Evolutionary conservation across 2,888 invertebrate genomes (phyloP), one percentile per base, ranked within the genome.

Genomic region (Automeris io): DNA sequence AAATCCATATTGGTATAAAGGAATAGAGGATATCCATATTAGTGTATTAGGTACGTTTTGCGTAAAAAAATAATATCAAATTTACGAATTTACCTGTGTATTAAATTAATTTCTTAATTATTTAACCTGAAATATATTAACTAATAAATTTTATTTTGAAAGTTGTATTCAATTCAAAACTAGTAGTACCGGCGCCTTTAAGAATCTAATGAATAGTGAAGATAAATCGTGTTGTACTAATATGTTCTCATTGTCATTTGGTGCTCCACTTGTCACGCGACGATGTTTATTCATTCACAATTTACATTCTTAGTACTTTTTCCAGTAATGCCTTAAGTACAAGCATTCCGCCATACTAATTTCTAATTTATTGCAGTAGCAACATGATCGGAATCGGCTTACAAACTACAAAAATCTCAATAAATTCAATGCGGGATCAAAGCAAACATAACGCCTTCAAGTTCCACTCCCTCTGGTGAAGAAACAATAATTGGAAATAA

Each of bases 391-490:
- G 54, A 49, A 44, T 52, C 3, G 18, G 31, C 5, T 26, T 9
- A 3, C 2, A 6, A 0, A 16, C 5, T 16, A 8, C 24, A 6
- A 41, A 42, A 45, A 46, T 22, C 46, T 37, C 40, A 56, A 58
- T 54, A 46, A 45, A 61, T 59, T 54, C 48, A 47, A 61, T 60
- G 58, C 56, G 57, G 57, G 63, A 70, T 75, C 67, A 75, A 77
- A 74, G 73, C 75, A 77, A 83, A 83, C 62, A 82, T 70, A 68
- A 83, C 83, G 76, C 81, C 81, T 79, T 63, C 59, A 56, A 67
- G 53, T 49, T 45, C 31, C 45, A 61, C 71, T 65, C 70, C 68
- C 68, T 69, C 50, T 48, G 65, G 66, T 43, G 71, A 61, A 62
- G 70, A 82, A 73, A 81, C 78, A 81, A 80, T 80, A 72, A 79